phyloP scores from a whole-genome alignment of 2,113 vertebrate genomes.

The Gymnocephalus cernua region DNA sequence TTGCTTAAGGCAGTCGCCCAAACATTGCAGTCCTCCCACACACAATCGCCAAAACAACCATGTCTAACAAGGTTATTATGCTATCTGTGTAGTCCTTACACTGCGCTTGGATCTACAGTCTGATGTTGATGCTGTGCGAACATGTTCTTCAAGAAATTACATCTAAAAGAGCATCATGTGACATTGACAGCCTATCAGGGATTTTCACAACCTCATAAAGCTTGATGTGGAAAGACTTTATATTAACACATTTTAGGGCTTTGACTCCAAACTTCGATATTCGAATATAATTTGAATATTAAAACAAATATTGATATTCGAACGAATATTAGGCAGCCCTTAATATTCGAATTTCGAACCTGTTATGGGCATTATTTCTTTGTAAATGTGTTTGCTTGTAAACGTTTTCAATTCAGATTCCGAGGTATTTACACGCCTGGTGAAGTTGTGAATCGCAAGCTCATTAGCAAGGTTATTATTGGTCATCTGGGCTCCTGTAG shows the following conservation, averaged over 20 bases:
- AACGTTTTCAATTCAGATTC: too few relatives aligned
- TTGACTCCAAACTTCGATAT: too few relatives aligned
- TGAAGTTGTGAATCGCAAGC: too few relatives aligned
- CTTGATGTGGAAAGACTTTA: conserved; percentile 10
- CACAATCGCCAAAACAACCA: conserved; percentile 29
- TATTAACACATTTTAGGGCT: background rate
- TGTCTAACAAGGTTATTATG: conserved; percentile 57
- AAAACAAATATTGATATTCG: too few relatives aligned
- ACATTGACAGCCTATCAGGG: background rate
- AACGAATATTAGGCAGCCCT: too few relatives aligned
- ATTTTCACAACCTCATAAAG: background rate
- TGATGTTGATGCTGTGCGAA: background rate
- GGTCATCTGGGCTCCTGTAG: too few relatives aligned
- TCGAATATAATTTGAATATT: too few relatives aligned
- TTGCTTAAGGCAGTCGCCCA: conserved; percentile 63
- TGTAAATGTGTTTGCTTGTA: too few relatives aligned
- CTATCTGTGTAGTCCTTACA: conserved; percentile 23
- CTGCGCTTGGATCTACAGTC: conserved; percentile 10
- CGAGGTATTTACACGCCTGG: too few relatives aligned
- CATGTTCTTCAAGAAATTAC: background rate
- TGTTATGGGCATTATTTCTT: too few relatives aligned
- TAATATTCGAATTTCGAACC: too few relatives aligned
- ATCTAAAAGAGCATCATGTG: background rate
- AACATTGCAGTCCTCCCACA: conserved; percentile 62
- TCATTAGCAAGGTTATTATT: too few relatives aligned